phyloP scores from a whole-genome alignment of 2,113 vertebrate species.

The Archocentrus centrarchus region DNA sequence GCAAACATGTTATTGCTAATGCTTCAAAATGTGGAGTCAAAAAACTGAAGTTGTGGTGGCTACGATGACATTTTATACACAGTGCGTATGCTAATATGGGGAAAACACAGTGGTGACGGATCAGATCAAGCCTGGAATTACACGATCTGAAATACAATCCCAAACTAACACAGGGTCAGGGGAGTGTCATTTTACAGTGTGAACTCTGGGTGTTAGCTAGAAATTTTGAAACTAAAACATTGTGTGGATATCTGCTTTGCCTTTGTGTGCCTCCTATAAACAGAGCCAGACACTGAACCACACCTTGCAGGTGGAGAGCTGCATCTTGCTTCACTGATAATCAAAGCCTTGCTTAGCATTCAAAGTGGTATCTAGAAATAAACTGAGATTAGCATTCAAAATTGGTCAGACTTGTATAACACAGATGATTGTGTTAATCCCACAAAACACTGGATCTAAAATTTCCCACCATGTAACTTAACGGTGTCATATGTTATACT shows the following conservation, averaged over 20 bases:
- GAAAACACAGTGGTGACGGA: neutral
- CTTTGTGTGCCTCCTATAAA: neutral
- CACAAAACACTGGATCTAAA: neutral
- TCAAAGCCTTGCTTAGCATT: slow-evolving; percentile 2
- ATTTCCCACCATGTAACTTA: neutral
- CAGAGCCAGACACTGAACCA: neutral
- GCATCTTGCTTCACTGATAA: neutral
- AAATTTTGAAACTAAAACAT: neutral
- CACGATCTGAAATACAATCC: neutral
- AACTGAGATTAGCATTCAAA: neutral
- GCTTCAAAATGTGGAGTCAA: neutral
- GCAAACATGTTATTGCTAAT: neutral
- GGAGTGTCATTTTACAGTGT: neutral
- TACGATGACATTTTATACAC: neutral
- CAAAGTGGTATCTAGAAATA: neutral
- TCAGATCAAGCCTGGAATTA: neutral
- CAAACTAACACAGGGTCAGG: no score
- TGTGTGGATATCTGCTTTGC: neutral
- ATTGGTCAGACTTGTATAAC: neutral
- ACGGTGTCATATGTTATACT: neutral
- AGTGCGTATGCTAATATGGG: neutral
- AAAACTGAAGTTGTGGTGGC: neutral
- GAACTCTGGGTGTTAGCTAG: neutral
- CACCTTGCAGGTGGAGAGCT: neutral
- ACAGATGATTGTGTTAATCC: neutral